A percentile compares a stretch with the other conserved stretches of the same genome.
Conservation (phyloP, 1,140 invertebrate genomes). For the Limonius californicus region DNA sequence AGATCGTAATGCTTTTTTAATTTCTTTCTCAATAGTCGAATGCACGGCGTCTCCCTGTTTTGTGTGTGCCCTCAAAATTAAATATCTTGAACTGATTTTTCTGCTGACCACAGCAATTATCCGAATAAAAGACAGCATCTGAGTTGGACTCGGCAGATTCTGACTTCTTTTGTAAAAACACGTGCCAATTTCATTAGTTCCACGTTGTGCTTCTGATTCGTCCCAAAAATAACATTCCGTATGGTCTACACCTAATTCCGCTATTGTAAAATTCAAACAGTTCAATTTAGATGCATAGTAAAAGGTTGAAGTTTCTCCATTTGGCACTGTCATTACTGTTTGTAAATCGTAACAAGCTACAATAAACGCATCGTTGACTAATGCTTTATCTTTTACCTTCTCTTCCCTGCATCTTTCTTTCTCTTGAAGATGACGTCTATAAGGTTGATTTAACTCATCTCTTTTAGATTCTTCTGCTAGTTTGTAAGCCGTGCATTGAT, state of each 20-base stretch:
- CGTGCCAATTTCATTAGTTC: background rate
- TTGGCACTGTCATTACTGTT: background rate
- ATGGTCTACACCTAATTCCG: background rate
- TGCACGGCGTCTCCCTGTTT: too few species aligned
- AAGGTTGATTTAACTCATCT: background rate
- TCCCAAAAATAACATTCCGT: background rate
- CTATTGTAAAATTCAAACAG: background rate
- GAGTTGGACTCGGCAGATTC: background rate
- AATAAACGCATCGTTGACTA: background rate
- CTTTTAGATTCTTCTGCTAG: background rate
- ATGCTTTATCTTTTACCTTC: background rate
- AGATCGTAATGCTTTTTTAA: too few species aligned
- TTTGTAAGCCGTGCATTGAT: background rate
- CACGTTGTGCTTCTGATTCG: background rate
- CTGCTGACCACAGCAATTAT: background rate
- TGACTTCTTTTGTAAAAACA: background rate
- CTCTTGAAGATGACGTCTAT: background rate
- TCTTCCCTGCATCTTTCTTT: background rate
- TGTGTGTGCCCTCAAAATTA: too few species aligned
- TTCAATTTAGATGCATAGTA: background rate
- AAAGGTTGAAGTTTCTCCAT: background rate
- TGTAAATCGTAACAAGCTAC: background rate
- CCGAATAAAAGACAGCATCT: background rate
- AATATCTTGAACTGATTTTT: too few species aligned
- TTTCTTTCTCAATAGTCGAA: too few species aligned